Evolutionary conservation across 2,888 invertebrate genomes (phyloP), one percentile per base, ranked within the genome.

Genomic region (Anoncus sp.): DNA sequence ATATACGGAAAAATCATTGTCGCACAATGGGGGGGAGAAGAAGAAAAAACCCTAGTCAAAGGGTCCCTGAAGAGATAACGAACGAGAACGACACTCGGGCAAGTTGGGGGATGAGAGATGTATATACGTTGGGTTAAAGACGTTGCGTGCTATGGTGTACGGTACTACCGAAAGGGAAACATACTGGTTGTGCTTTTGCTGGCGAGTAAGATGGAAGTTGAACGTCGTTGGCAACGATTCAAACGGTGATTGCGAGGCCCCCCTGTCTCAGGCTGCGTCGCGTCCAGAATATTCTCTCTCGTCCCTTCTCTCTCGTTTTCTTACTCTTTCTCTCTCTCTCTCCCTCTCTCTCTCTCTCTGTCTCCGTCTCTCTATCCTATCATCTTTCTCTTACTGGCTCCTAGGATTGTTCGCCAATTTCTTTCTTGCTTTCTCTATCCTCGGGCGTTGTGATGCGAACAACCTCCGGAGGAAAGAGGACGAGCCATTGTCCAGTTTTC

Each of bases 201-300:
- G 60, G 60, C 57, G 38, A 14, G 63, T 67, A 70, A 66, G 53
- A 71, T 66, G 66, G 62, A 75, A 71, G 65, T 53, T 31, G 66
- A 78, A 79, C 65, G 83, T 84, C 83, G 79, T 88, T 90, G 90
- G 89, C 90, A 88, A 81, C 83, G 86, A 86, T 86, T 89, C 90
- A 90, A 90, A 85, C 86, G 84, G 88, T 89, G 89, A 90, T 90
- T 89, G 90, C 88, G 82, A 86, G 85, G 84, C 45, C 88, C 88
- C 45, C 88, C 88, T 88, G 88, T 88, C 89, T 89, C 87, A 85
- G 86, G 57, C 75, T 88, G 86, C 77, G 81, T 80, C 86, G 85
- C 86, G 86, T 82, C 83, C 85, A 80, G 90, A 89, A 89, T 87
- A 89, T 88, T 86, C 86, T 81, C 83, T 82, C 82, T 83, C 82